Evolutionary conservation across 2,888 invertebrate genomes (phyloP).

Genomic region (Hylaea fasciaria): DNA sequence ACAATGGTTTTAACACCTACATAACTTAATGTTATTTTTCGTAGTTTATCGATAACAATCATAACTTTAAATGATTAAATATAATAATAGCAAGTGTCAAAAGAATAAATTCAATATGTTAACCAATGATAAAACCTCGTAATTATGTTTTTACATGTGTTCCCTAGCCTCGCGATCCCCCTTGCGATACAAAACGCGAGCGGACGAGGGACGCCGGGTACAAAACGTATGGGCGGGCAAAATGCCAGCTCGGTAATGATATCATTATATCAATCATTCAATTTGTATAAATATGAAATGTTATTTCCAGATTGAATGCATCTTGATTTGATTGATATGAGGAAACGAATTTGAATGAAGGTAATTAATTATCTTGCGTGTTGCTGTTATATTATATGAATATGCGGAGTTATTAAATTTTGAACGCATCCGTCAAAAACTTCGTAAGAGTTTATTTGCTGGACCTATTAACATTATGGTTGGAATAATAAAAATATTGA

Average conservation of each 20-base stretch:
- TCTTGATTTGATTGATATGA: constrained; percentile 20
- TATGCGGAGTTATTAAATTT: not conserved
- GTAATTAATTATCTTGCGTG: constrained; percentile 24
- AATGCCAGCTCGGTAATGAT: constrained; percentile 65
- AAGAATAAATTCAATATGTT: constrained; percentile 10
- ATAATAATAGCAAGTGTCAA: constrained; percentile 15
- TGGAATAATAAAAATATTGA: no score
- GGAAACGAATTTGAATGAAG: constrained; percentile 14
- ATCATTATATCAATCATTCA: constrained; percentile 64
- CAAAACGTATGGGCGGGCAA: constrained; percentile 80
- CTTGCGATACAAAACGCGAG: constrained; percentile 47
- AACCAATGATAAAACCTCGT: constrained; percentile 30
- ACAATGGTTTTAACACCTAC: no score
- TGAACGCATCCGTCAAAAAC: not conserved
- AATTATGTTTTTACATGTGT: constrained; percentile 34
- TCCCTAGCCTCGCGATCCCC: constrained; percentile 42
- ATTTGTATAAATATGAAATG: constrained; percentile 36
- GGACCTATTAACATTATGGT: no score
- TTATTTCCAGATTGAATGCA: constrained; percentile 29
- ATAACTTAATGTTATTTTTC: no score
- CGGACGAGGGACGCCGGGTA: constrained; percentile 67
- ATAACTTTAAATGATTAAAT: not conserved
- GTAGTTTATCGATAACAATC: not conserved
- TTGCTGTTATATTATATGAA: not conserved
- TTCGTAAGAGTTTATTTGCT: no score